Evolutionary conservation across 2,113 vertebrate genomes (phyloP), one percentile per base, ranked within the genome.

Genomic region (Chauna torquata): DNA sequence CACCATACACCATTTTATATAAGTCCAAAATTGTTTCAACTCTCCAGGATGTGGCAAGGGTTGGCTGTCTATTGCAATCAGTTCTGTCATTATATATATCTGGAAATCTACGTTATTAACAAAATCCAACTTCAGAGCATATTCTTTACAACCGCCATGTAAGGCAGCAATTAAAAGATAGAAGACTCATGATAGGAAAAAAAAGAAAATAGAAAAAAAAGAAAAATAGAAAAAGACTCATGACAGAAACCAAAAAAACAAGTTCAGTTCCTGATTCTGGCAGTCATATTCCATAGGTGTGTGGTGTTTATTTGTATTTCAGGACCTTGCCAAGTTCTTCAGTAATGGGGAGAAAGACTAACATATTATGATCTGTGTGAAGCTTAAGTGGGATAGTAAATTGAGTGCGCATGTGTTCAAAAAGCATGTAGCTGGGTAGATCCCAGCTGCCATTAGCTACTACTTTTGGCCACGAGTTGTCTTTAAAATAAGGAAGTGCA

Each of bases 371-470:
- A 36, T 17, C 8, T 30, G 4, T 81, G n/a, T 28, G 9, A 70
- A 59, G 16, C 23, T 81, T 65, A 59, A 75, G 22, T 8, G 42
- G 12, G 14, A 44, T 16, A 65, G 9, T 40, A 75, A 74, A 42
- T 17, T n/a, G 12, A 42, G 11, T 27, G 40, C 19, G 1, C 0
- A 34, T 17, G 16, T 1, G 1, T 82, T 81, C 6, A 65, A 78
- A 38, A 86, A 62, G 6, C 44, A 69, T 18, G 19, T 27, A 84
- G 5, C 16, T 38, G 5, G 14, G 16, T 50, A 74, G 40, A 57
- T 62, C 9, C 30, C 16, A 79, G 23, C 20, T 54, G 8, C 16
- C 11, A 36, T 79, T 66, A 32, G 9, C 15, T 76, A 32, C 12
- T 65, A n/a, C 6, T 2, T 66, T 58, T 77, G 71, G 16, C 59